phyloP scores from a whole-genome alignment of 2,888 invertebrate species.

The Aricia artaxerxes region DNA sequence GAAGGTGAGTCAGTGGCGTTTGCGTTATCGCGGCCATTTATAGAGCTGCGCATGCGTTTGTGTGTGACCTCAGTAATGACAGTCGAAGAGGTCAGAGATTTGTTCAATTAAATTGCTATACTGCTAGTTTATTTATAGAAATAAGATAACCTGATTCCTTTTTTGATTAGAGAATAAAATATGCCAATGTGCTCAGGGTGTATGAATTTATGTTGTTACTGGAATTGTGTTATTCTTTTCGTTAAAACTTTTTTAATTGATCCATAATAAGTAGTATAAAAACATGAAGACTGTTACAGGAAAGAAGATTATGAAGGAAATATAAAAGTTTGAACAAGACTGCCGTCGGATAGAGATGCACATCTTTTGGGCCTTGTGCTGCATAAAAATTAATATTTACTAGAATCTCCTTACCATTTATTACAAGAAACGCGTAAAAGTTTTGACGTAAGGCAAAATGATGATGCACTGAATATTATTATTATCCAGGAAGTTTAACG shows the following conservation, averaged over 20 bases:
- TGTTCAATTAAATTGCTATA: constrained; percentile 26
- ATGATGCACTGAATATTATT: constrained; percentile 14
- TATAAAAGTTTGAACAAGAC: background rate
- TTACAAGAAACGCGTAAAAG: background rate
- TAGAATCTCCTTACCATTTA: background rate
- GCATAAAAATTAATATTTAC: background rate
- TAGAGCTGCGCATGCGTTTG: constrained; percentile 48
- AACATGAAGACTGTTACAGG: background rate
- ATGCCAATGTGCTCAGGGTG: too few relatives aligned
- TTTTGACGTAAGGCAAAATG: background rate
- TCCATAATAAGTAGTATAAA: background rate
- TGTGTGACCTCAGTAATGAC: constrained; percentile 39
- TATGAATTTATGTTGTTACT: too few relatives aligned
- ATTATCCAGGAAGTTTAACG: constrained; percentile 13
- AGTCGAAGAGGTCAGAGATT: constrained; percentile 37
- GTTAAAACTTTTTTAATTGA: background rate
- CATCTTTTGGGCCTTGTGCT: too few relatives aligned
- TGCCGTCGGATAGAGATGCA: too few relatives aligned
- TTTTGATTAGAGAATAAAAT: too few relatives aligned
- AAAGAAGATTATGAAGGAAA: background rate
- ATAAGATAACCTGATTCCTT: background rate
- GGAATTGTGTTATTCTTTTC: too few relatives aligned
- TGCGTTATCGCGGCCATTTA: constrained; percentile 59
- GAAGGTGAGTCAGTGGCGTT: constrained; percentile 56
- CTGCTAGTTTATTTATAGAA: background rate